Evolutionary conservation across 2,113 vertebrate species (phyloP).

Genomic region (Noturus placidus): DNA sequence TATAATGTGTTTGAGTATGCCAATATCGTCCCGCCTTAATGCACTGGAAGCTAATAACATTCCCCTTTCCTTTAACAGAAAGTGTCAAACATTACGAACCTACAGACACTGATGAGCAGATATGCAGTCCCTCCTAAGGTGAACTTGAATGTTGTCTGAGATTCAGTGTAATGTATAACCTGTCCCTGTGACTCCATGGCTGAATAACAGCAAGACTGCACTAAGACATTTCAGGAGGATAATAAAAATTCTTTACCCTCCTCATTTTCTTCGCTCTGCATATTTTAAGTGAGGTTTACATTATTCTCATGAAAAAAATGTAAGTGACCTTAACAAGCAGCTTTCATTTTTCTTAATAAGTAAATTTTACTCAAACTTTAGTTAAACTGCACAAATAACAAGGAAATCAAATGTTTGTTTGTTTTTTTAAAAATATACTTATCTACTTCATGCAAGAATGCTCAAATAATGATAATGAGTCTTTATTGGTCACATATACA

Average conservation of each 20-base stretch:
- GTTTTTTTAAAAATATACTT: neutral
- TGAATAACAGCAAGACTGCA: constrained; percentile 29
- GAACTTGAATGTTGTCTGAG: constrained; percentile 33
- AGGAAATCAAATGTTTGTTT: neutral
- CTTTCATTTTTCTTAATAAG: neutral
- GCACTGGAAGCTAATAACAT: constrained; percentile 50
- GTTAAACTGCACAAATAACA: neutral
- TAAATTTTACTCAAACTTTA: neutral
- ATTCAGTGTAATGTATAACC: constrained; percentile 45
- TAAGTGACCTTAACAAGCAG: neutral
- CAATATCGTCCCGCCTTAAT: constrained; percentile 59
- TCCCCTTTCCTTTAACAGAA: neutral
- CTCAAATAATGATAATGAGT: no score
- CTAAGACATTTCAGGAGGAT: constrained; percentile 37
- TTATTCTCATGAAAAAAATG: neutral
- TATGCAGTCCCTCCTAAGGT: neutral
- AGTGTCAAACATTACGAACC: neutral
- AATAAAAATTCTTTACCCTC: constrained; percentile 43
- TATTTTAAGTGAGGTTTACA: neutral
- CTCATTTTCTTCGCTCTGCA: constrained; percentile 1
- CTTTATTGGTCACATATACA: no score
- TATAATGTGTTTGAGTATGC: constrained; percentile 63
- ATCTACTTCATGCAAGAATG: neutral
- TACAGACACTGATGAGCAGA: neutral
- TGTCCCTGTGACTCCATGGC: constrained; percentile 24